Conservation (phyloP, 2,888 invertebrate genomes). For the Epistrophella euchroma region DNA sequence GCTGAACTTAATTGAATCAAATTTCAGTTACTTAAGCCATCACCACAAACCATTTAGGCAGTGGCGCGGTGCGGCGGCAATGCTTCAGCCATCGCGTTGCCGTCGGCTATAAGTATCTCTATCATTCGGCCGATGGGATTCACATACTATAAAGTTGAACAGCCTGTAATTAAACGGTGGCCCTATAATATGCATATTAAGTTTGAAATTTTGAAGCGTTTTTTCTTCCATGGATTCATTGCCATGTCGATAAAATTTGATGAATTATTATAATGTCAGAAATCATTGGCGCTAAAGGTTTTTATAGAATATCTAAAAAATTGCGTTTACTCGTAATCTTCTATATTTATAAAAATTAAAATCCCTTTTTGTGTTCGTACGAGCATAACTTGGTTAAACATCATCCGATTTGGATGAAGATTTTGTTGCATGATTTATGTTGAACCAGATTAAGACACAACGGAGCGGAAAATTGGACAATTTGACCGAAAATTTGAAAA, state of each 20-base stretch:
- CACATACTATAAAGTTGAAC: not conserved
- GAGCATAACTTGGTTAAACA: too few species aligned
- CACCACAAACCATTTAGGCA: slow-evolving; percentile 10
- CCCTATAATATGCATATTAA: slow-evolving; percentile 25
- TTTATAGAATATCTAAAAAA: too few species aligned
- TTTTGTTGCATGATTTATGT: too few species aligned
- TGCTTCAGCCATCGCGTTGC: not conserved
- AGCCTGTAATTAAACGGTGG: slow-evolving; percentile 32
- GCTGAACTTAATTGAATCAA: slow-evolving; percentile 62
- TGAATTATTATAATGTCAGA: too few species aligned
- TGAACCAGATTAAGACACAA: too few species aligned
- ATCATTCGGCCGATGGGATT: not conserved
- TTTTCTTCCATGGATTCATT: not conserved
- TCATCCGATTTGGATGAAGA: too few species aligned
- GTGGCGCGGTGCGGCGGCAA: not conserved
- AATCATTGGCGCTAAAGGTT: too few species aligned
- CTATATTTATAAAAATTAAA: too few species aligned
- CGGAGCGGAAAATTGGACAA: too few species aligned
- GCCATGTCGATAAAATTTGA: not conserved
- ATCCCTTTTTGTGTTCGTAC: too few species aligned
- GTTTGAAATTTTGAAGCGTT: not conserved
- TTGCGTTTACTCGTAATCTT: too few species aligned
- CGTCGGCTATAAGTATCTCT: slow-evolving; percentile 22
- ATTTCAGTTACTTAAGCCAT: slow-evolving; percentile 70
- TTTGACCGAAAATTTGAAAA: too few species aligned